Base-by-base conservation (phyloP, 2,888 invertebrate genomes). In the Dermolepida albohirtum region DNA sequence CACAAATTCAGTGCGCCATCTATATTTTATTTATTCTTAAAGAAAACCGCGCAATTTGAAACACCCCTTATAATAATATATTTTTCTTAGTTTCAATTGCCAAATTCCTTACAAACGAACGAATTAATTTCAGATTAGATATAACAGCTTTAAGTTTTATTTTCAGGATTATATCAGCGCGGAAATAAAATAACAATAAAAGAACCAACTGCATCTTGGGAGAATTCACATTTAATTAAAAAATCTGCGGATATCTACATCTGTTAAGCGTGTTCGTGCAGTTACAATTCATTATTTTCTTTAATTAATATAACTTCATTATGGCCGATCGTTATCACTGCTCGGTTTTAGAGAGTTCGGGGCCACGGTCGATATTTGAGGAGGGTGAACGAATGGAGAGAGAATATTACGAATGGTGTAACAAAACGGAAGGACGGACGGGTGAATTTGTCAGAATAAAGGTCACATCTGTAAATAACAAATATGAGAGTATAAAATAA, bases 271-370 rank as follows among this genome's bases (percentile, higher is more conserved):
- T 43, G 43, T 57, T 57, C 57, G 27, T 57, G 41, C 57, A 57
- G 43, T 57, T 57, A 57, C 27, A 57, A 43, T 43, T 57, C 57
- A 57, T 57, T 57, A 57, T 57, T 57, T 57, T 57, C 57, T 43
- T 57, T 57, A 57, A 57, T 57, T 57, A 57, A 57, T 57, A 57
- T 43, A 57, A 57, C 57, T 57, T 43, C 57, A 44, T 57, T 43
- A 57, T 29, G 43, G 51, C 12, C 51, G 34, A 52, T 29, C 51
- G 57, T 57, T 57, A 57, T 57, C 57, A 41, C 43, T 22, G 43
- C 43, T 27, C 57, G 57, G 43, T 43, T 57, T 57, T 49, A 17
- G 51, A 57, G 22, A 57, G 12, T 12, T 27, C 6, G 27, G 10
- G 43, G 57, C 14, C 4, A 22, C 29, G 43, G 27, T 11, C 57